phyloP scores from a whole-genome alignment of 2,888 invertebrate species.

The Ochropacha duplaris region DNA sequence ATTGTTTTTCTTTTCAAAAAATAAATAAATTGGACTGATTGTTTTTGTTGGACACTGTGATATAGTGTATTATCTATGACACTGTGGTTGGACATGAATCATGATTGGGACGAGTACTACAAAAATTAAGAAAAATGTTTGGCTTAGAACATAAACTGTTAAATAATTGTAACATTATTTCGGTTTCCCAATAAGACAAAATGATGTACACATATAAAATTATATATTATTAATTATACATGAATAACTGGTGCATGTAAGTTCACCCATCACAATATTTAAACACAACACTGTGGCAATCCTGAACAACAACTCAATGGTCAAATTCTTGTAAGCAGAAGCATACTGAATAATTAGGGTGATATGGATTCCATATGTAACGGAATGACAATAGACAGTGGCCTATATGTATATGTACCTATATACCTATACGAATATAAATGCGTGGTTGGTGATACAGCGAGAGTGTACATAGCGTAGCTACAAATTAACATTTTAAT shows the following conservation, averaged over 20 bases:
- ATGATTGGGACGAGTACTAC: background rate
- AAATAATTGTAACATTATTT: background rate
- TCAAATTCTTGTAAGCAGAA: too few relatives aligned
- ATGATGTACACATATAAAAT: too few relatives aligned
- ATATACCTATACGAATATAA: slow-evolving; percentile 22
- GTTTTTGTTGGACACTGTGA: background rate
- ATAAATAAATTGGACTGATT: background rate
- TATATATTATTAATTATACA: background rate
- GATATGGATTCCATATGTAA: background rate
- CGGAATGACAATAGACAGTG: background rate
- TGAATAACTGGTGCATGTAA: background rate
- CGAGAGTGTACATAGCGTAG: slow-evolving; percentile 18
- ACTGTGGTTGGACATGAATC: too few relatives aligned
- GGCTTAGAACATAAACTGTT: background rate
- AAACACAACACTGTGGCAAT: too few relatives aligned
- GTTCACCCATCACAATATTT: too few relatives aligned
- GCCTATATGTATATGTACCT: slow-evolving; percentile 9
- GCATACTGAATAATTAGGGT: background rate
- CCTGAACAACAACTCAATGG: too few relatives aligned
- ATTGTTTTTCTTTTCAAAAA: background rate
- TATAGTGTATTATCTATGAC: too few relatives aligned
- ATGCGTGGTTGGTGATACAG: slow-evolving; percentile 23
- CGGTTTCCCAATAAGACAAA: background rate
- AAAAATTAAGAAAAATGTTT: background rate
- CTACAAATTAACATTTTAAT: slow-evolving; percentile 71